Evolutionary conservation across 2,888 invertebrate species (phyloP), one percentile per base, ranked within the genome.

Genomic region (Cloeon dipterum): DNA sequence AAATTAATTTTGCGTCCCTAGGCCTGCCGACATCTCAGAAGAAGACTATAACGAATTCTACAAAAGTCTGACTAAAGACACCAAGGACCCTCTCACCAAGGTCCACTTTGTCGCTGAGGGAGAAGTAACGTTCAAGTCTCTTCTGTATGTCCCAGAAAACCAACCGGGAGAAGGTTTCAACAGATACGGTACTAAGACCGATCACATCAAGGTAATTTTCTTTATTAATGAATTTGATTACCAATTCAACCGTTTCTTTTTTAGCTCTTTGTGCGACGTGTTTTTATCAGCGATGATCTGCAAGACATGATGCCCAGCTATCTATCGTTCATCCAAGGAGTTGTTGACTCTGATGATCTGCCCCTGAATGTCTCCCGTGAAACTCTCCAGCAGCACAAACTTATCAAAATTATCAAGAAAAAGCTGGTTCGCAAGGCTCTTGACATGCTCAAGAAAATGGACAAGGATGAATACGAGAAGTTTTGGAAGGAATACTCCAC

Each of bases 401-500:
- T 98, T 7, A 79, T 98, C 50, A 98, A 98, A 61, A 88, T 98
- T 40, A 98, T 99, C 55, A 93, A 93, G 66, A 98, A 98, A 68
- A 99, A 98, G 55, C 65, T 99, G 41, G 83, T 98, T 13, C 73
- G 98, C 35, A 99, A 99, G 59, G 86, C 85, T 5, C 62, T 96
- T 37, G 96, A 96, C 56, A 93, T 96, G 93, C 74, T 98, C 45
- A 94, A 93, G 63, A 98, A 96, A 61, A 71, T 99, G 42, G 68
- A 79, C 37, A 77, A 77, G 41, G 83, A 81, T 35, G 78, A 85
- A 35, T 94, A 85, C 56, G 73, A 77, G 18, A 74, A 74, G 49
- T 96, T 98, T 73, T 98, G 96, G 96, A 91, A 91, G 58, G 96
- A 99, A 62, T 98, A 85, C 63, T 89, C 91, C 39, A 99, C 96